A percentile compares a stretch with the other conserved stretches of the same genome.
Evolutionary conservation across 2,888 invertebrate genomes (phyloP).

Genomic region (Drosophila infuscata): DNA sequence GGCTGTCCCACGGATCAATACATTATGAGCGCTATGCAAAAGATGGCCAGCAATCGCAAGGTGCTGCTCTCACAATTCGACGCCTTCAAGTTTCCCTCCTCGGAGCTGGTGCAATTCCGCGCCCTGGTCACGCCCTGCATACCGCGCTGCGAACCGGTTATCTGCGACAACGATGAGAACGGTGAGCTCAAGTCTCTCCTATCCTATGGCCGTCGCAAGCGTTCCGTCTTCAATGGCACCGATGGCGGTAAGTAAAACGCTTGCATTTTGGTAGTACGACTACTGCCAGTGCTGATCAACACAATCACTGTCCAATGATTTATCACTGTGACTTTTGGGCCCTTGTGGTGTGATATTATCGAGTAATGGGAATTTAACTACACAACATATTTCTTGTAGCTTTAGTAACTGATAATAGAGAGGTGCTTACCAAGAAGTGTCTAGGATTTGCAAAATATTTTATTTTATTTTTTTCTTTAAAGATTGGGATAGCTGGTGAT

Average conservation of each 20-base stretch:
- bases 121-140: constrained; percentile 96
- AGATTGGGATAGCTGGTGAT: not conserved
- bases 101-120: constrained; percentile 96
- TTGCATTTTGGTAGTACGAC: constrained; percentile 36
- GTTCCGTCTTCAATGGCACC: constrained; percentile 87
- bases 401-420: constrained; percentile 13
- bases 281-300: constrained; percentile 28
- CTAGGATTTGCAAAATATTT: not conserved
- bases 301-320: constrained; percentile 34
- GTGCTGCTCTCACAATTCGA: constrained; percentile 95
- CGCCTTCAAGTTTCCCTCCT: constrained; percentile 97
- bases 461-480: not conserved
- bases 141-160: constrained; percentile 95
- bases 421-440: not conserved
- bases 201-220: constrained; percentile 92
- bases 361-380: not conserved
- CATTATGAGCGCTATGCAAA: constrained; percentile 97
- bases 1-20: constrained; percentile 97
- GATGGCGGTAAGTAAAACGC: constrained; percentile 80
- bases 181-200: constrained; percentile 93
- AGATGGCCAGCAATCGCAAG: constrained; percentile 92
- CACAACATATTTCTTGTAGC: not conserved
- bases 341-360: constrained; percentile 22
- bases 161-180: constrained; percentile 93
- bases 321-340: constrained; percentile 24